These are phyloP conservation scores for Caradrina kadenii DNA, from an alignment of 2,888 invertebrate species.

Conservation along the genomic window DNA sequence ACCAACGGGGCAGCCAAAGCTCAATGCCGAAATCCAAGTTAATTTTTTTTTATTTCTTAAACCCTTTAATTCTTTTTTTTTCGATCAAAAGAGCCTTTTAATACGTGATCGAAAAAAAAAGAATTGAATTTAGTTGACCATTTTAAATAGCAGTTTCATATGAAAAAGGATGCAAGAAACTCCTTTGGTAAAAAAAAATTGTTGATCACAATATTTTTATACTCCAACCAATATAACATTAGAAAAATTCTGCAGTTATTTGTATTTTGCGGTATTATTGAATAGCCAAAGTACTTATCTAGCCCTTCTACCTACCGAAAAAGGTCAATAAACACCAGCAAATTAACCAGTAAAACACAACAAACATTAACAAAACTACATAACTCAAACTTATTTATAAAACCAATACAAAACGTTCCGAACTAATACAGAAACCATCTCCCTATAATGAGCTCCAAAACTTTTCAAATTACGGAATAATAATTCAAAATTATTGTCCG, in stretches of 20 bases:
- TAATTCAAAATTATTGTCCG: slow-evolving; percentile 68
- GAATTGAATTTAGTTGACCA: too few species aligned
- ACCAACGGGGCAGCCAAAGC: too few species aligned
- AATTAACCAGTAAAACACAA: slow-evolving; percentile 19
- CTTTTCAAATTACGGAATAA: slow-evolving; percentile 68
- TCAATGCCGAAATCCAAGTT: too few species aligned
- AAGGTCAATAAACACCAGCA: not conserved
- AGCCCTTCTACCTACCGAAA: not conserved
- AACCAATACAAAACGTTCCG: slow-evolving; percentile 37
- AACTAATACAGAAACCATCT: slow-evolving; percentile 51
- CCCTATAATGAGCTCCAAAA: slow-evolving; percentile 53
- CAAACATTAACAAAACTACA: slow-evolving; percentile 29
- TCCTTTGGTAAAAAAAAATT: too few species aligned
- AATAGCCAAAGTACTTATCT: not conserved
- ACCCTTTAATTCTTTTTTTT: too few species aligned
- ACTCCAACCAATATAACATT: too few species aligned
- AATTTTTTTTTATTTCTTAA: too few species aligned
- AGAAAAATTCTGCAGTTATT: not conserved
- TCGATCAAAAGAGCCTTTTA: too few species aligned
- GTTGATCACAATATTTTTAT: too few species aligned
- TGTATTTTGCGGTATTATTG: not conserved
- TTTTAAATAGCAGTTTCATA: too few species aligned
- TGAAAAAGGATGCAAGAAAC: too few species aligned
- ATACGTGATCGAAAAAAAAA: too few species aligned
- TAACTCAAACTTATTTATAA: slow-evolving; percentile 41